These are phyloP conservation scores for Acipenser transmontanus DNA, from an alignment of 2,797 vertebrate species.

Conservation along the genomic window DNA sequence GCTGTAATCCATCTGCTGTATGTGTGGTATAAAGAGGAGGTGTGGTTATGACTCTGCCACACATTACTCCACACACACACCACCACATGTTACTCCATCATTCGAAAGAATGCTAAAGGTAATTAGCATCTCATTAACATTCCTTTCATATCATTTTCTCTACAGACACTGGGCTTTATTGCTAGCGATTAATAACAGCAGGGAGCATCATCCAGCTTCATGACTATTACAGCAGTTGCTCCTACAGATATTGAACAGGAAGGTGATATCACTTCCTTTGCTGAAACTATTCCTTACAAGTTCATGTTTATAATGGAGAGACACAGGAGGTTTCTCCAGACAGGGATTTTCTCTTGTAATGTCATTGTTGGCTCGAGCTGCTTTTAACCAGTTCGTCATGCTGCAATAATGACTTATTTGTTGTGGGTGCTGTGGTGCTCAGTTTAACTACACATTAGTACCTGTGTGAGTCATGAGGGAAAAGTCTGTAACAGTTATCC, in stretches of 20 bases:
- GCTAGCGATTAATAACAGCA: not conserved
- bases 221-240: too few relatives aligned
- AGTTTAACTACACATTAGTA: constrained; percentile 20
- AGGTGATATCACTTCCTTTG: too few relatives aligned
- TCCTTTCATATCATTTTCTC: not conserved
- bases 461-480: constrained; percentile 16
- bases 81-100: constrained; percentile 2
- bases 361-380: too few relatives aligned
- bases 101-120: not conserved
- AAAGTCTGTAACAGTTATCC: constrained; percentile 22
- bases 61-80: constrained; percentile 1
- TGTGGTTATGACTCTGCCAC: not conserved
- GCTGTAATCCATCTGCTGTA: not conserved
- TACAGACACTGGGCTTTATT: not conserved
- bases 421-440: not conserved
- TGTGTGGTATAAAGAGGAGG: not conserved
- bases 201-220: too few relatives aligned
- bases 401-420: not conserved
- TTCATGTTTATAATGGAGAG: too few relatives aligned
- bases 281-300: too few relatives aligned
- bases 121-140: constrained; percentile 3
- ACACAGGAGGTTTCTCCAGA: too few relatives aligned
- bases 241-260: too few relatives aligned
- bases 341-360: too few relatives aligned
- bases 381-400: too few relatives aligned